phyloP scores from a whole-genome alignment of 2,888 invertebrate species.

The Petrolisthes manimaculis region DNA sequence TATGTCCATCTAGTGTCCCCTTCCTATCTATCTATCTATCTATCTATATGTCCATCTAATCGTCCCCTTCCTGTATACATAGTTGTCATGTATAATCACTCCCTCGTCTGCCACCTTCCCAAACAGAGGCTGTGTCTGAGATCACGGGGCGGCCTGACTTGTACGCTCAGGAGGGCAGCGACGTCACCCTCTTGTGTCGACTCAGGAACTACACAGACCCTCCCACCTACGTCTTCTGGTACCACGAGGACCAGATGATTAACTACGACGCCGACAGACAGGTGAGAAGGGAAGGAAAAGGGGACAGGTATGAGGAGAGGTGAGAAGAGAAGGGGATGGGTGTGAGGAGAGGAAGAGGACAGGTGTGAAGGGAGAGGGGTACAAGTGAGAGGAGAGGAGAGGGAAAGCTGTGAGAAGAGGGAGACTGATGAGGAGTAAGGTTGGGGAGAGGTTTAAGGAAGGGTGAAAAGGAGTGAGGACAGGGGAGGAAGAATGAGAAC shows the following conservation, averaged over 20 bases:
- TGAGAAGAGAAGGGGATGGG: too few relatives aligned
- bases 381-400: too few relatives aligned
- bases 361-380: too few relatives aligned
- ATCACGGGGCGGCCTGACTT: slow-evolving; percentile 60
- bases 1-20: too few relatives aligned
- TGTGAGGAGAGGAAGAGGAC: too few relatives aligned
- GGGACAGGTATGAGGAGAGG: neutral
- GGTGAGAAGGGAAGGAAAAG: slow-evolving; percentile 22
- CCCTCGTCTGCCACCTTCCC: neutral
- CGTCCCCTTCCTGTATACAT: neutral
- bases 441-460: too few relatives aligned
- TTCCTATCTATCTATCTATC: neutral
- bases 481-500: neutral
- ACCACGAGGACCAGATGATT: slow-evolving; percentile 62
- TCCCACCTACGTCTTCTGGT: slow-evolving; percentile 63
- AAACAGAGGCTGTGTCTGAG: slow-evolving; percentile 58
- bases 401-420: too few relatives aligned
- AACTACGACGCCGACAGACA: slow-evolving; percentile 60
- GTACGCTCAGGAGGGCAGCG: slow-evolving; percentile 63
- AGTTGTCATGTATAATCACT: neutral
- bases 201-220: slow-evolving; percentile 57
- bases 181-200: slow-evolving; percentile 57
- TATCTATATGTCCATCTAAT: neutral
- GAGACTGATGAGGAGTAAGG: too few relatives aligned
- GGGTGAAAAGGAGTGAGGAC: neutral